Percentiles rank a stretch among this genome's conserved stretches.
phyloP scores from a whole-genome alignment of 2,888 invertebrate species.

The Chloroclystis v-ata region DNA sequence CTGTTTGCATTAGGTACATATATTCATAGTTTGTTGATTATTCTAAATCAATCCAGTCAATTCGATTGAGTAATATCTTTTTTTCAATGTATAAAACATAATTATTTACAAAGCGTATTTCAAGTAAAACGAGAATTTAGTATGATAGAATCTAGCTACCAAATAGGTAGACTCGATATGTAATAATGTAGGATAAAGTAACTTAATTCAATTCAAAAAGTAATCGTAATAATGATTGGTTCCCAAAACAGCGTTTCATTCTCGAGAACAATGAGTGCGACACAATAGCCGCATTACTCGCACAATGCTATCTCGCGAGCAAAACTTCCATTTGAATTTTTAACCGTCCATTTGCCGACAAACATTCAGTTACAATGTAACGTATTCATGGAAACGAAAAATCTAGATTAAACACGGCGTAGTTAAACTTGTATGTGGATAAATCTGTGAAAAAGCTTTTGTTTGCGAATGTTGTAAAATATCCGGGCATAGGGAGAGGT shows the following conservation, averaged over 20 bases:
- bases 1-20: too few species aligned
- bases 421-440: slow-evolving; percentile 22
- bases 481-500: neutral
- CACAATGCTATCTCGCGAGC: slow-evolving; percentile 10
- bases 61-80: too few species aligned
- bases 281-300: slow-evolving; percentile 3
- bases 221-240: neutral
- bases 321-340: slow-evolving; percentile 14
- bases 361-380: slow-evolving; percentile 24
- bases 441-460: slow-evolving; percentile 19
- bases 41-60: too few species aligned
- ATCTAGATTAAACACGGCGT: slow-evolving; percentile 20
- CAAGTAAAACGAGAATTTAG: too few species aligned
- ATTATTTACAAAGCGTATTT: too few species aligned
- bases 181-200: too few species aligned
- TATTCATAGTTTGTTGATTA: too few species aligned
- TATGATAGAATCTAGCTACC: too few species aligned
- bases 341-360: slow-evolving; percentile 17
- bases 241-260: neutral
- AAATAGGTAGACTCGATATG: too few species aligned
- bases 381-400: slow-evolving; percentile 18
- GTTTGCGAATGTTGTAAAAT: slow-evolving; percentile 15
- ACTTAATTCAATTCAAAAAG: too few species aligned
- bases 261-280: neutral
- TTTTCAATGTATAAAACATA: too few species aligned